Percentiles rank a stretch among this genome's conserved stretches.
Conservation (phyloP, 1,140 invertebrate species). For the Pararge aegeria region DNA sequence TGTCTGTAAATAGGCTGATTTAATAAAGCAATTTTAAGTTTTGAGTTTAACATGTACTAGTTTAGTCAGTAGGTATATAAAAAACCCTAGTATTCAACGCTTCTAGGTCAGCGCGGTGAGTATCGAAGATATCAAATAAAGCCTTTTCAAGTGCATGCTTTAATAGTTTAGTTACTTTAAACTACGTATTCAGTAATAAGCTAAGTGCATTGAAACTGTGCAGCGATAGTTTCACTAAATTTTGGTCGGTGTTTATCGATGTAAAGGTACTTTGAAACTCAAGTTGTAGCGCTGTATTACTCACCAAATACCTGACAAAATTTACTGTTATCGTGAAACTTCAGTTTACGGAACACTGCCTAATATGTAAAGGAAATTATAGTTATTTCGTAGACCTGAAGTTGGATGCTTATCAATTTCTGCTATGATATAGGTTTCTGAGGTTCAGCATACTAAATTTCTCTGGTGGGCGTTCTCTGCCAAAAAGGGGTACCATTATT, state of each 20-base stretch:
- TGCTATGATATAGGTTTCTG: too few relatives aligned
- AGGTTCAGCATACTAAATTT: too few relatives aligned
- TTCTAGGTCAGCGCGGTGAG: too few relatives aligned
- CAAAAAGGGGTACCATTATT: too few relatives aligned
- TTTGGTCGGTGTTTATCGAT: slow-evolving; percentile 10
- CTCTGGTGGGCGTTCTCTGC: too few relatives aligned
- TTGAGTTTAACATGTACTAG: too few relatives aligned
- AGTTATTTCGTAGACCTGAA: background rate
- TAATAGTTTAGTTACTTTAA: background rate
- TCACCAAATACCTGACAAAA: background rate
- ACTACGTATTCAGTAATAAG: slow-evolving; percentile 12
- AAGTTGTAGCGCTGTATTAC: background rate
- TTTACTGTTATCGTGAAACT: background rate
- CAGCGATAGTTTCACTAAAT: slow-evolving; percentile 15
- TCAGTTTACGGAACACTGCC: background rate
- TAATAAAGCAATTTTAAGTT: too few relatives aligned
- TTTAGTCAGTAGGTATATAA: too few relatives aligned
- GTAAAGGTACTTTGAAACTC: slow-evolving; percentile 3
- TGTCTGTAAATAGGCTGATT: too few relatives aligned
- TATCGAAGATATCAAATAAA: too few relatives aligned
- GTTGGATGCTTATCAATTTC: too few relatives aligned
- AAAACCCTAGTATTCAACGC: background rate
- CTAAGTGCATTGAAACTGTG: slow-evolving; percentile 12
- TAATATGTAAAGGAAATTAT: background rate
- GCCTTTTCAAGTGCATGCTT: background rate